These are phyloP conservation scores for Prionchulus punctatus DNA, from an alignment of 2,888 invertebrate species.

Conservation along the genomic window DNA sequence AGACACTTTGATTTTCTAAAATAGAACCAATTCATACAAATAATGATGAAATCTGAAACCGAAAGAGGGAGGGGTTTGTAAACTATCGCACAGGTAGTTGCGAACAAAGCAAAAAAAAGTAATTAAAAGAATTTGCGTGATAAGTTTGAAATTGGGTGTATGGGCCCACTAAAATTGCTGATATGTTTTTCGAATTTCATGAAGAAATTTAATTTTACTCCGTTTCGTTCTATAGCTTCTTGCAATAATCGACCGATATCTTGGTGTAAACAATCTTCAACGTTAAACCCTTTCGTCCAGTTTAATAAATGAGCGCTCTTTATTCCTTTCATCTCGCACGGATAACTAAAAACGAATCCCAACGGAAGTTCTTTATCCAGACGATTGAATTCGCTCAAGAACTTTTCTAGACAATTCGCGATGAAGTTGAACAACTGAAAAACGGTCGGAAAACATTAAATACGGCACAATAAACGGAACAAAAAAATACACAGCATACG, in stretches of 20 bases:
- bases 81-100: no score
- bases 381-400: neutral
- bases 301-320: neutral
- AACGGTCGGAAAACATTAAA: neutral
- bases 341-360: slow-evolving; percentile 8
- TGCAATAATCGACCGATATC: slow-evolving; percentile 28
- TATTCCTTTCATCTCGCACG: slow-evolving; percentile 2
- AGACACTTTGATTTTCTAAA: slow-evolving; percentile 26
- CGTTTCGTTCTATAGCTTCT: slow-evolving; percentile 1
- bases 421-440: slow-evolving; percentile 6
- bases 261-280: slow-evolving; percentile 29
- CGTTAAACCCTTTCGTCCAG: slow-evolving; percentile 33
- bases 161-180: neutral
- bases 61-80: no score
- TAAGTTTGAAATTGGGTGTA: neutral
- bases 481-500: slow-evolving; percentile 12
- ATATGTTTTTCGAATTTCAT: neutral
- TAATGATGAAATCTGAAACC: neutral
- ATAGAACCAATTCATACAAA: slow-evolving; percentile 2
- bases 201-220: neutral
- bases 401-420: neutral
- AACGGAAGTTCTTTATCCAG: slow-evolving; percentile 1
- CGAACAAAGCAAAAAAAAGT: neutral
- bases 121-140: neutral
- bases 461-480: neutral